Conservation (phyloP, 2,797 vertebrate species). For the Pseudochaenichthys georgianus region DNA sequence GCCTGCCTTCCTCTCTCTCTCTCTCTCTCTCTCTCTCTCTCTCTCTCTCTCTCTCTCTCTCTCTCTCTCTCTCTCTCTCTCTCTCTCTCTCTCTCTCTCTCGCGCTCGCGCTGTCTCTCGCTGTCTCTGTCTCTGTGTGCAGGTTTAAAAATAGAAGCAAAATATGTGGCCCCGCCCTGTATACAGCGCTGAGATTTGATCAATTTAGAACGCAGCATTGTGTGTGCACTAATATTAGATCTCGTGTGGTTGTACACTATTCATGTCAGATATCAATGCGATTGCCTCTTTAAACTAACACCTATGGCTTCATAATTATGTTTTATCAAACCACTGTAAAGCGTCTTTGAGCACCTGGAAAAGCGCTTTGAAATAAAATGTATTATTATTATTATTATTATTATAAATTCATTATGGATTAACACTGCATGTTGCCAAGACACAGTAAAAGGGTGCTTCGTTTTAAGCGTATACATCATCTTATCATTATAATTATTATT, state of each 20-base stretch:
- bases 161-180: conserved; percentile 70
- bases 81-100: background rate
- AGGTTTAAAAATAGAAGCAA: conserved; percentile 80
- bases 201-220: conserved; percentile 43
- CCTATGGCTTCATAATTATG: background rate
- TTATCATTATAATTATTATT: background rate
- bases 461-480: background rate
- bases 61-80: conserved; percentile 10
- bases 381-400: too few relatives aligned
- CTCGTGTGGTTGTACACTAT: conserved; percentile 1
- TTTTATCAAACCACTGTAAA: too few relatives aligned
- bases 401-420: background rate
- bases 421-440: background rate
- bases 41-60: conserved; percentile 23
- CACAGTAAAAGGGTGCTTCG: background rate
- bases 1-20: conserved; percentile 43
- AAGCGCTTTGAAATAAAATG: too few relatives aligned
- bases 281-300: background rate
- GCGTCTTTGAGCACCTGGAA: too few relatives aligned
- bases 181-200: conserved; percentile 59
- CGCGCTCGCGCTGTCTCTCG: background rate
- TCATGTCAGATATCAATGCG: background rate
- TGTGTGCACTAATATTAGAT: conserved; percentile 47
- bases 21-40: conserved; percentile 3
- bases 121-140: conserved; percentile 26